Percentiles rank a stretch among this genome's conserved stretches.
Conservation (phyloP, 2,888 invertebrate species). For the Tanypteryx hageni region DNA sequence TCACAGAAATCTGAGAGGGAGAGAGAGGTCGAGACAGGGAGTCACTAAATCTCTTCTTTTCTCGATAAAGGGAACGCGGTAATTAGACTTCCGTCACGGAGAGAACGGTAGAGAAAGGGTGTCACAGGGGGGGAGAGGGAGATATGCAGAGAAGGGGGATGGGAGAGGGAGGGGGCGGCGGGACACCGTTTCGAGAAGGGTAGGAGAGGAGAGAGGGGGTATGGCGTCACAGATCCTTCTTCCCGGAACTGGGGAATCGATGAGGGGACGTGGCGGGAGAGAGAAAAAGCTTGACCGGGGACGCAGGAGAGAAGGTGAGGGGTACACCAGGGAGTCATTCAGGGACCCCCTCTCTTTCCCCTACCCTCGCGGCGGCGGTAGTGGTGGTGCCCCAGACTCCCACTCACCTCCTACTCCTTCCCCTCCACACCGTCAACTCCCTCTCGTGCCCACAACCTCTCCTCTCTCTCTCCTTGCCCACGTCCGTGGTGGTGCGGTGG, state of each 20-base stretch:
- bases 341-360: not conserved
- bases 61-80: slow-evolving; percentile 21
- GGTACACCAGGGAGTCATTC: slow-evolving; percentile 38
- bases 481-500: not conserved
- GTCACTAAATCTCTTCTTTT: slow-evolving; percentile 24
- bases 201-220: not conserved
- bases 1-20: slow-evolving; percentile 2
- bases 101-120: not conserved
- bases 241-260: slow-evolving; percentile 27
- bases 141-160: not conserved
- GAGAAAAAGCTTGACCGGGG: slow-evolving; percentile 21
- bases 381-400: slow-evolving; percentile 29
- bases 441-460: slow-evolving; percentile 18
- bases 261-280: not conserved
- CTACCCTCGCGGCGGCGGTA: not conserved
- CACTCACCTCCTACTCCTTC: not conserved
- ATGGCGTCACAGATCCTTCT: slow-evolving; percentile 46
- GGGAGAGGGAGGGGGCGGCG: not conserved
- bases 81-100: slow-evolving; percentile 48
- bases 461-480: not conserved
- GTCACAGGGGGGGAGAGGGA: not conserved
- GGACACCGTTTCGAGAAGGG: not conserved
- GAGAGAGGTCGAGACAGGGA: not conserved
- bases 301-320: not conserved
- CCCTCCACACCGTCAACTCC: not conserved